Conservation (phyloP, 2,888 invertebrate species). For the Pegoplata infirma region DNA sequence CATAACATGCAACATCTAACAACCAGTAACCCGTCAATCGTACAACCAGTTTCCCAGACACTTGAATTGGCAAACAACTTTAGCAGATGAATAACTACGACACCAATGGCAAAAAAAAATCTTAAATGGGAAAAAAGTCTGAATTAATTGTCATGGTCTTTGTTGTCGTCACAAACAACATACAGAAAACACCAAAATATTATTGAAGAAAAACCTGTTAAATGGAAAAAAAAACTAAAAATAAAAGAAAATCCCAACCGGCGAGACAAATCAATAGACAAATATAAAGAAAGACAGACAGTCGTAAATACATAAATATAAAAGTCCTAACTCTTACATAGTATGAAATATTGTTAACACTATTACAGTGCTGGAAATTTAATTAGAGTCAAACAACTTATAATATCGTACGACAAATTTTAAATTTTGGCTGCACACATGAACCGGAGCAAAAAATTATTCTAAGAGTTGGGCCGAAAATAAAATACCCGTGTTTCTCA, state of each 20-base stretch:
- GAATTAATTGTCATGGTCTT: slow-evolving; percentile 35
- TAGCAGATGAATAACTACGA: background rate
- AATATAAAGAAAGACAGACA: background rate
- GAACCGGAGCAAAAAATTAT: too few relatives aligned
- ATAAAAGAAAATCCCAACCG: slow-evolving; percentile 36
- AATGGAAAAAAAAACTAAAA: background rate
- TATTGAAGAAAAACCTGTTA: slow-evolving; percentile 41
- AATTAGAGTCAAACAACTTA: too few relatives aligned
- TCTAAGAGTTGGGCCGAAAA: too few relatives aligned
- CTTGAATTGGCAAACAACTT: slow-evolving; percentile 34
- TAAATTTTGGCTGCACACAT: too few relatives aligned
- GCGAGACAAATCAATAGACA: slow-evolving; percentile 32
- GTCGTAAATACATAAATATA: background rate
- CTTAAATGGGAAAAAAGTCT: slow-evolving; percentile 13
- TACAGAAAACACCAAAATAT: background rate
- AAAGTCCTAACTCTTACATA: background rate
- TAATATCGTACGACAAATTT: too few relatives aligned
- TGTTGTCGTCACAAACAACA: slow-evolving; percentile 8
- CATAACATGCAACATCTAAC: background rate
- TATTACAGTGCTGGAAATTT: too few relatives aligned
- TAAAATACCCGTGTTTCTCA: too few relatives aligned
- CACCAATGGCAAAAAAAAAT: background rate
- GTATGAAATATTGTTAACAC: background rate
- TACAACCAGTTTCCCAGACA: slow-evolving; percentile 41
- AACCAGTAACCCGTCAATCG: slow-evolving; percentile 12